These are phyloP conservation scores for Castor canadensis DNA, from an alignment of 2,113 vertebrate genomes.

Conservation along the genomic window DNA sequence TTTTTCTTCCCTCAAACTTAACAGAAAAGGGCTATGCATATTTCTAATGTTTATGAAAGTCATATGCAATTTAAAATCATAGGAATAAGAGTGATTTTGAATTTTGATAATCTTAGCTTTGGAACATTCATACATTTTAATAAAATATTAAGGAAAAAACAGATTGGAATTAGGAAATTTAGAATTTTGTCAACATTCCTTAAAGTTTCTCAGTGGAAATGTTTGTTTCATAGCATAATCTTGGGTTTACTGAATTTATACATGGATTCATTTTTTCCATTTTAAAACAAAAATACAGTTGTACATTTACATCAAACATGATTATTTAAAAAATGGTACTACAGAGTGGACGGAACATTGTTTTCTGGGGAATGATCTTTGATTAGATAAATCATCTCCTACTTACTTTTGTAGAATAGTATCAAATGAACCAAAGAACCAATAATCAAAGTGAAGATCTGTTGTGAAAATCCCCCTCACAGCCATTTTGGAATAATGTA, in stretches of 20 bases:
- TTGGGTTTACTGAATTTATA: background rate
- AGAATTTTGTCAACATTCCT: background rate
- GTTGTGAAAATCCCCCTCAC: background rate
- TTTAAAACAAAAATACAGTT: constrained; percentile 2
- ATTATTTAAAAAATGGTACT: background rate
- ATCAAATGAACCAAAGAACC: background rate
- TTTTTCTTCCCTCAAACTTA: background rate
- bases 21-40: background rate
- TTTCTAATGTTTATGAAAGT: background rate
- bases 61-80: background rate
- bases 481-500: background rate
- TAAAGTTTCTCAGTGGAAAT: background rate
- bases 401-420: constrained; percentile 17
- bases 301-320: background rate
- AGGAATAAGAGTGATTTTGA: background rate
- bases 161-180: background rate
- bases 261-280: background rate
- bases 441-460: background rate
- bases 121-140: background rate
- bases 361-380: background rate
- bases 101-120: background rate
- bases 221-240: background rate
- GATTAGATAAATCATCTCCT: background rate
- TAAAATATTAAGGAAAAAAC: background rate
- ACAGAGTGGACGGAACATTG: background rate